Base-by-base conservation (phyloP, 2,797 vertebrate species). In the Anolis apletophallus region DNA sequence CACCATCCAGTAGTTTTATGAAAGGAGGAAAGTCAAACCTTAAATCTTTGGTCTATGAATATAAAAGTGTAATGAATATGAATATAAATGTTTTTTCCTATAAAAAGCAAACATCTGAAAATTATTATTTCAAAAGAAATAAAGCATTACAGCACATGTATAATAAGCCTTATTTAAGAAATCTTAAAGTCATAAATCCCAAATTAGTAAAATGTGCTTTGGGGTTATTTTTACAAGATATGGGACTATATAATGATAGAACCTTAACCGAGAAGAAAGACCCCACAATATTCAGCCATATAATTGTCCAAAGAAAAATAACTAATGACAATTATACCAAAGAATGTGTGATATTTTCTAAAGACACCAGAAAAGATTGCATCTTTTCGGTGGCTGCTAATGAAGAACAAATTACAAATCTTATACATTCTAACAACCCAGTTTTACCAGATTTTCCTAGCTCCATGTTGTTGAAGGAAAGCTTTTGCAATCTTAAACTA, bases 1-100 rank as follows among this genome's bases (percentile, higher is more conserved):
- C 91, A 55, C 88, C 90, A 90, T 46, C 7, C 73, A 36, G 26
- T 75, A 21, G 89, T 92, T 93, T 84, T n/a, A 54, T 81, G 7
- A 76, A 92, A 72, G 23, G 79, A n/a, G 61, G 74, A 16, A 92
- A 85, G 88, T 80, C 36, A 80, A 84, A 78, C 32, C 29, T 85
- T 75, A 1, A 12, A 91, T 93, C 36, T 67, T 84, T 92, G 84
- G 80, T 87, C n/a, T 76, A 7, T 79, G 83, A 55, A 19, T 85
- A 79, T 68, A 87, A 81, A 79, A 78, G 71, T 26, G 55, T 32
- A 73, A 0, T 75, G 50, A 80, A 0, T 74, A 67, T 85, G 72
- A 32, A 91, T 52, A 46, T 54, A 21, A 29, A 3, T 9, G 8
- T 78, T 87, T 91, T 90, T 75, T 74, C 54, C 61, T 85, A 5